phyloP scores from a whole-genome alignment of 2,888 invertebrate species.

The Pasiphila rectangulata region DNA sequence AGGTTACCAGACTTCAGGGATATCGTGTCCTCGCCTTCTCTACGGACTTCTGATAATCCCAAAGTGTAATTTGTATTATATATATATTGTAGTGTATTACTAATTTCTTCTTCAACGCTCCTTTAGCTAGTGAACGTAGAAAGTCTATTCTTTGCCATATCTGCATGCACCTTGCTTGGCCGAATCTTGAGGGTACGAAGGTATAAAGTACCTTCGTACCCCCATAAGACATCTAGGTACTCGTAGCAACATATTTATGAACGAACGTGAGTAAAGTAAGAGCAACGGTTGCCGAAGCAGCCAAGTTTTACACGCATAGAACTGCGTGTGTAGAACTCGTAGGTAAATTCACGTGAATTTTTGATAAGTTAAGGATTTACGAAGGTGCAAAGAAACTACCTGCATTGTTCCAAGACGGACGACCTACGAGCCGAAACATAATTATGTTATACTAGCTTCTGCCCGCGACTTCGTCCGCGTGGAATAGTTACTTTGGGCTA shows the following conservation, averaged over 20 bases:
- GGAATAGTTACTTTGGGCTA: no score
- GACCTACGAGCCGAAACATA: conserved; percentile 36
- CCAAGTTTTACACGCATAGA: neutral
- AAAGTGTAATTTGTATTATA: no score
- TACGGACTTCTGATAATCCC: no score
- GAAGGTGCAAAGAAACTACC: conserved; percentile 55
- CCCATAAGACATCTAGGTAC: neutral
- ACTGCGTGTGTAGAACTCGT: conserved; percentile 27
- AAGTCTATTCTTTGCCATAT: no score
- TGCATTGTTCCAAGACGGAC: conserved; percentile 48
- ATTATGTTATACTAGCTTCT: no score
- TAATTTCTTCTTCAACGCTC: no score
- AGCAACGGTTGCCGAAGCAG: conserved; percentile 15
- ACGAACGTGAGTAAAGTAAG: conserved; percentile 19
- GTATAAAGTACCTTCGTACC: neutral
- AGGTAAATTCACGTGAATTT: conserved; percentile 43
- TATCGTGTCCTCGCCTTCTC: no score
- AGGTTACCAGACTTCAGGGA: no score
- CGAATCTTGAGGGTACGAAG: neutral
- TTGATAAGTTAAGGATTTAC: conserved; percentile 43
- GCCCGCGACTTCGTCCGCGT: no score
- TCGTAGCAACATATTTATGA: conserved; percentile 9
- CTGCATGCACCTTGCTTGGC: no score
- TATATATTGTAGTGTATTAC: no score
- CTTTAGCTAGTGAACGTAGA: no score